phyloP scores from a whole-genome alignment of 2,797 vertebrate genomes.

The Xerus rutilus region DNA sequence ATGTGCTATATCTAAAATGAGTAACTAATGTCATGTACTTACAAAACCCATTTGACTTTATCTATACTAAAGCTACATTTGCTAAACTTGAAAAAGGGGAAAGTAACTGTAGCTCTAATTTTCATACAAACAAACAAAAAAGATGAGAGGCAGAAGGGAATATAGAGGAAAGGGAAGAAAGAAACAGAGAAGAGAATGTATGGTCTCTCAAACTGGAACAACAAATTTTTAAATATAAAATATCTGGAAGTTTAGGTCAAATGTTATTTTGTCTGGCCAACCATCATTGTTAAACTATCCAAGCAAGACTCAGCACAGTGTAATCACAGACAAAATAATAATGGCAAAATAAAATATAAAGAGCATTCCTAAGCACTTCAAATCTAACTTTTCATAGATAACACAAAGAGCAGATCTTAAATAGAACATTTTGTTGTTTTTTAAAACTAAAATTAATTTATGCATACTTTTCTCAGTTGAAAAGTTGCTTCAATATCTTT shows the following conservation, averaged over 20 bases:
- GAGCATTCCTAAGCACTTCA: neutral
- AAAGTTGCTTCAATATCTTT: neutral
- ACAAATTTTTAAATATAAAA: neutral
- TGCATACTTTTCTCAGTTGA: neutral
- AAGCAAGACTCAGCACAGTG: neutral
- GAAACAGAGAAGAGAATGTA: neutral
- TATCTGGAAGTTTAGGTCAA: neutral
- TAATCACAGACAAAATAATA: neutral
- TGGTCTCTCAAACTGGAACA: neutral
- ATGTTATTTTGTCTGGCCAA: neutral
- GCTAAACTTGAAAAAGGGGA: neutral
- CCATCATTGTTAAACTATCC: neutral
- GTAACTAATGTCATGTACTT: neutral
- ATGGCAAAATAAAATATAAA: neutral
- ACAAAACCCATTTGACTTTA: neutral
- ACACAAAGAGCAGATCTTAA: neutral
- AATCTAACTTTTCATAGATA: neutral
- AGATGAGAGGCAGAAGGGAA: neutral
- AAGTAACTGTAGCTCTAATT: neutral
- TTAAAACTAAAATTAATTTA: neutral
- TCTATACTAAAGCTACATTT: neutral
- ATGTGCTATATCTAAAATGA: neutral
- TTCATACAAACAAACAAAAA: neutral
- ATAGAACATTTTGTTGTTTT: neutral
- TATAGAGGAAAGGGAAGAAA: neutral